Base-by-base conservation (phyloP, 1,140 invertebrate species). In the Xylocopa sonorina region DNA sequence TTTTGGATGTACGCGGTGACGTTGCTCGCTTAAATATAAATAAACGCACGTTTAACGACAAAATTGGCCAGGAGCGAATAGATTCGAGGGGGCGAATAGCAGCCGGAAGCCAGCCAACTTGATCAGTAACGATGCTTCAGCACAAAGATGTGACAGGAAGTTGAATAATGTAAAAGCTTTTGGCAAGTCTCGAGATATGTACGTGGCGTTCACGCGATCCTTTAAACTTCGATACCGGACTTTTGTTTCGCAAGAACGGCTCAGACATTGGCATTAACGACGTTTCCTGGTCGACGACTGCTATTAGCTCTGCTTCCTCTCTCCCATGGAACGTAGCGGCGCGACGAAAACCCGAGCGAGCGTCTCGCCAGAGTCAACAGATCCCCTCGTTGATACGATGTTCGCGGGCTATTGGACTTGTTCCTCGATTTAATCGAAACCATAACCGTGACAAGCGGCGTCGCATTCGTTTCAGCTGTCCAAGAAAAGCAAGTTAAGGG, bases 211-310 rank as follows among this genome's bases (percentile, higher is more conserved):
- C 62, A n/a, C 27, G 34, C 46, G 67, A 41, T 62, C 32, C 2
- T 34, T 32, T 27, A 82, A 57, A 75, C 62, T 68, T 80, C 73
- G 58, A 82, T 34, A 57, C 79, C 82, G 71, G 76, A 69, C 82
- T 81, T 86, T 85, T 79, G 87, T 89, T 86, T 84, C 67, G 80
- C 16, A 50, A 63, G 38, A 60, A 38, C 64, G 82, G 29, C 85
- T 85, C 85, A 89, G n/a, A 85, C 87, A 90, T 89, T 89, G 87
- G 83, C 85, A 88, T 88, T 89, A 84, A 64, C n/a, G 69, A 64
- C 83, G 58, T 69, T 58, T 68, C 62, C 64, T 71, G 79, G 71
- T 71, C 82, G 75, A 81, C 58, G 72, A 77, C 50, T 74, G 51
- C 63, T 72, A 83, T 87, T 82, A 82, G 85, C 83, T 64, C 63